Percentiles rank a stretch among this genome's conserved stretches.
Conservation (phyloP, 2,797 vertebrate species). For the Bufotes viridis region DNA sequence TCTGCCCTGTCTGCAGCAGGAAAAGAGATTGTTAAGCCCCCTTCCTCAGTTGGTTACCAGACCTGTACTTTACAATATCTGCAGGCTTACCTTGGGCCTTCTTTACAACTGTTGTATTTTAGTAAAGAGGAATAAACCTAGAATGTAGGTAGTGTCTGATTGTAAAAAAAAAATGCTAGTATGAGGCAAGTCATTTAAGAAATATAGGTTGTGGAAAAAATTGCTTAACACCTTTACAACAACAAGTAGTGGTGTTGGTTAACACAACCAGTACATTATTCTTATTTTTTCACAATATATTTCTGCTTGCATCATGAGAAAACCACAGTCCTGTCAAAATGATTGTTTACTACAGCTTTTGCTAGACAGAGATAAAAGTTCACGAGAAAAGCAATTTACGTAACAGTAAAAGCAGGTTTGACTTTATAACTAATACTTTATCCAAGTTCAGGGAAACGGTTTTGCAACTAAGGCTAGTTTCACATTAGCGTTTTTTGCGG, state of each 20-base stretch:
- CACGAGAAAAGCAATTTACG: slow-evolving; percentile 42
- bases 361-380: slow-evolving; percentile 66
- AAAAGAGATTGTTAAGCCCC: too few relatives aligned
- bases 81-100: neutral
- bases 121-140: slow-evolving; percentile 7
- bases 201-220: slow-evolving; percentile 74
- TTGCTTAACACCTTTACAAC: slow-evolving; percentile 78
- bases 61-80: neutral
- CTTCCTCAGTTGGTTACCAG: neutral
- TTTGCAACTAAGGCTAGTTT: slow-evolving; percentile 66
- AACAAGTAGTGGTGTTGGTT: slow-evolving; percentile 74
- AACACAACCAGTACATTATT: slow-evolving; percentile 71
- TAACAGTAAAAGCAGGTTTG: slow-evolving; percentile 60
- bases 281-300: slow-evolving; percentile 76
- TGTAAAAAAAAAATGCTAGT: slow-evolving; percentile 38
- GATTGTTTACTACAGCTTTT: slow-evolving; percentile 70
- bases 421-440: slow-evolving; percentile 49
- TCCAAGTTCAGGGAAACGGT: slow-evolving; percentile 66
- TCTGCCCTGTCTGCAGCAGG: too few relatives aligned
- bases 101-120: slow-evolving; percentile 1
- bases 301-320: slow-evolving; percentile 75
- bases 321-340: slow-evolving; percentile 75
- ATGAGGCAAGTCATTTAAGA: slow-evolving; percentile 76
- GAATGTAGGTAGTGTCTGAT: neutral
- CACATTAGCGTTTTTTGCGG: too few relatives aligned